A percentile compares a stretch with the other conserved stretches of the same genome.
Conservation (phyloP, 2,888 invertebrate genomes). For the Macrosoma leucophasiata region DNA sequence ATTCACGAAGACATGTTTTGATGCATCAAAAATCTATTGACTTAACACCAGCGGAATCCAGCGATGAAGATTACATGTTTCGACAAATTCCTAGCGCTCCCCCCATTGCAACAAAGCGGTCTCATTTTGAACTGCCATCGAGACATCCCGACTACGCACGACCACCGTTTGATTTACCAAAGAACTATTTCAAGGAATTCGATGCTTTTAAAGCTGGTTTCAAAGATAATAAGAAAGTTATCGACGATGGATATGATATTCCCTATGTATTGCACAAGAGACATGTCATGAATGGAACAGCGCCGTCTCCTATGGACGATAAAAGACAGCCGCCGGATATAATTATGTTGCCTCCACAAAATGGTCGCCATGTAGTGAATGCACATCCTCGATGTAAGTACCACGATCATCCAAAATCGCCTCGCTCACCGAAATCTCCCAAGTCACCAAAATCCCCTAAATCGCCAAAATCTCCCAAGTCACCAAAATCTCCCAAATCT, state of each 20-base stretch:
- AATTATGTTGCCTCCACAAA: slow-evolving; percentile 63
- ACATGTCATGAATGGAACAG: slow-evolving; percentile 90
- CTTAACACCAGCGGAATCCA: slow-evolving; percentile 88
- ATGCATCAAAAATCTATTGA: slow-evolving; percentile 93
- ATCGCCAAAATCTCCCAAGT: slow-evolving; percentile 78
- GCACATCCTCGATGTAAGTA: slow-evolving; percentile 69
- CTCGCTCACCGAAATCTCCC: slow-evolving; percentile 72
- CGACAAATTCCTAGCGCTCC: slow-evolving; percentile 85
- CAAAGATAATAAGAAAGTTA: slow-evolving; percentile 64
- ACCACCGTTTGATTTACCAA: slow-evolving; percentile 82
- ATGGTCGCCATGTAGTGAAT: slow-evolving; percentile 60
- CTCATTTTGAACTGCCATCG: slow-evolving; percentile 80
- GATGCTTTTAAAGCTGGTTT: slow-evolving; percentile 74
- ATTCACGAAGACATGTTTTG: slow-evolving; percentile 83
- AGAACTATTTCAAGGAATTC: slow-evolving; percentile 82
- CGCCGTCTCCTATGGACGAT: slow-evolving; percentile 74
- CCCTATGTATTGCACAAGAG: slow-evolving; percentile 90
- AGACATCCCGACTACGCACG: slow-evolving; percentile 76
- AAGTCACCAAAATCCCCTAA: slow-evolving; percentile 80
- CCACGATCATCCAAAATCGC: slow-evolving; percentile 70
- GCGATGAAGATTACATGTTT: slow-evolving; percentile 87
- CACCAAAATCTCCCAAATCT: slow-evolving; percentile 73
- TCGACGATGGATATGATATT: slow-evolving; percentile 81
- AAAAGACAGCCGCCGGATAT: slow-evolving; percentile 62
- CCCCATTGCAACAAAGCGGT: slow-evolving; percentile 81